Percentiles rank a stretch among this genome's conserved stretches.
phyloP scores from a whole-genome alignment of 2,797 vertebrate species.

The Trichosurus vulpecula region DNA sequence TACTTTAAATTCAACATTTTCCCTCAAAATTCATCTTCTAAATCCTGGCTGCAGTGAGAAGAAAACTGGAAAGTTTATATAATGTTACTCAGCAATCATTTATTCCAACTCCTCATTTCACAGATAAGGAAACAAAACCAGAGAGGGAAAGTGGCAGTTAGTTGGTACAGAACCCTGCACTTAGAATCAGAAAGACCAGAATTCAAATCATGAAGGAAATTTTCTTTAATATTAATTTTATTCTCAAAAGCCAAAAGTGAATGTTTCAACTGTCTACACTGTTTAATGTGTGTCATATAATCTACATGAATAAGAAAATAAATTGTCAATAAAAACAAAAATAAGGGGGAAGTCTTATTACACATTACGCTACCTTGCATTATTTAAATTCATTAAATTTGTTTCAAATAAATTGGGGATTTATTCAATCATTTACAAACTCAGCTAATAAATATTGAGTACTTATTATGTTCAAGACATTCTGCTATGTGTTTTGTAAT shows the following conservation, averaged over 20 bases:
- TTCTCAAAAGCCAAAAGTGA: not conserved
- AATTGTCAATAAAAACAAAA: constrained; percentile 15
- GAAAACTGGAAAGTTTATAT: not conserved
- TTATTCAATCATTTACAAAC: constrained; percentile 41
- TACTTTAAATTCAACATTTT: constrained; percentile 19
- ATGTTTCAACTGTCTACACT: not conserved
- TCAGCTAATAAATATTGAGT: constrained; percentile 55
- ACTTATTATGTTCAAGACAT: constrained; percentile 72
- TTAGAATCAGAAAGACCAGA: constrained; percentile 32
- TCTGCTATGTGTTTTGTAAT: constrained; percentile 49
- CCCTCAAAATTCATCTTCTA: not conserved
- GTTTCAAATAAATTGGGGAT: constrained; percentile 43
- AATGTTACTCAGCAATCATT: not conserved
- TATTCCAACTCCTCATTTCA: not conserved
- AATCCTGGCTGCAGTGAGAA: not conserved
- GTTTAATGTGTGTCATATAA: not conserved
- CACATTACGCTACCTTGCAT: not conserved
- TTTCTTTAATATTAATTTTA: not conserved
- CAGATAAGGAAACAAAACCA: not conserved
- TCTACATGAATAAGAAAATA: not conserved
- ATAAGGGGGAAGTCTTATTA: constrained; percentile 23
- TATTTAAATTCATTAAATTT: constrained; percentile 50
- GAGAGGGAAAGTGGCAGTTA: not conserved
- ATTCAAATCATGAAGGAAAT: not conserved
- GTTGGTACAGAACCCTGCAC: not conserved